Evolutionary conservation across 2,797 vertebrate genomes (phyloP).

Genomic region (Cynopterus sphinx): DNA sequence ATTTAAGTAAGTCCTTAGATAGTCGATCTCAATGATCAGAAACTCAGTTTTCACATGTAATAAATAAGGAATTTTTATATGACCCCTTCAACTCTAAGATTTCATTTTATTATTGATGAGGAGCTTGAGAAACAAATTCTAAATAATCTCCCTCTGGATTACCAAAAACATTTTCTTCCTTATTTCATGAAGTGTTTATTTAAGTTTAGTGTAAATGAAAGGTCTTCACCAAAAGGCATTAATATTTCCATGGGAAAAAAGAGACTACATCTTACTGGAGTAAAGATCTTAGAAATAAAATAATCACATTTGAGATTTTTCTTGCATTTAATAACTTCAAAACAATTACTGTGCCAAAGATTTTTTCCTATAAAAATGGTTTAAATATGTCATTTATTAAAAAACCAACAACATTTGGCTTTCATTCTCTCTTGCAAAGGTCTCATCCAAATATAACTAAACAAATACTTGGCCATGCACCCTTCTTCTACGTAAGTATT

Average conservation of each 20-base stretch:
- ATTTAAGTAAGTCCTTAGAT: not conserved
- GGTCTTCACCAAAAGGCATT: not conserved
- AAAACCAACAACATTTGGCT: slow-evolving; percentile 43
- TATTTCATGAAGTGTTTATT: not conserved
- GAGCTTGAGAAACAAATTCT: not conserved
- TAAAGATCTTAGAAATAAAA: not conserved
- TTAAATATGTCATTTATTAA: slow-evolving; percentile 42
- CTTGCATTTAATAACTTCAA: not conserved
- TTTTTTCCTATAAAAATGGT: slow-evolving; percentile 1
- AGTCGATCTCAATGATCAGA: not conserved
- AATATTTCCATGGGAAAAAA: not conserved
- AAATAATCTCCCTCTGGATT: not conserved
- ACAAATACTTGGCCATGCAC: not conserved
- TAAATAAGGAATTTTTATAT: slow-evolving; percentile 8
- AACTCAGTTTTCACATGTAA: not conserved
- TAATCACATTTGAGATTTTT: not conserved
- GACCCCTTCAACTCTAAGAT: not conserved
- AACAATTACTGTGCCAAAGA: not conserved
- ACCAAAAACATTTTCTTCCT: not conserved
- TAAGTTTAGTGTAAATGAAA: not conserved
- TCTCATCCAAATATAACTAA: slow-evolving; percentile 36
- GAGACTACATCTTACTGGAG: not conserved
- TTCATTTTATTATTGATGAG: not conserved
- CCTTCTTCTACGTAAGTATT: not conserved
- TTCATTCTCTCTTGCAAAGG: not conserved